A percentile compares a stretch with the other conserved stretches of the same genome.
phyloP scores from a whole-genome alignment of 1,140 invertebrate genomes.

The Pachypeltis micranthus region DNA sequence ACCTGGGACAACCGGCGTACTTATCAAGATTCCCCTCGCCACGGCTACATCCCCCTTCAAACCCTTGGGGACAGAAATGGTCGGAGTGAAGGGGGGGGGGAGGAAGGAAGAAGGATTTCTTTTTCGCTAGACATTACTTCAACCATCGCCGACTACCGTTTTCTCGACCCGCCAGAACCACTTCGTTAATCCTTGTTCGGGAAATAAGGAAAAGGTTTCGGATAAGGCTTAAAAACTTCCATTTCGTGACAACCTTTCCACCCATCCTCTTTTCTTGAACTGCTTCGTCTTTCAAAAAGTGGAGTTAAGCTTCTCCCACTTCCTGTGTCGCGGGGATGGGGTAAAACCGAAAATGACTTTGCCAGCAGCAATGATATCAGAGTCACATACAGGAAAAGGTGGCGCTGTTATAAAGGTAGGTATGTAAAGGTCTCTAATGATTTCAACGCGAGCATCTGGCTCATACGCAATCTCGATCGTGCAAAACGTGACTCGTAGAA shows the following conservation, averaged over 20 bases:
- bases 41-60: not conserved
- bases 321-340: not conserved
- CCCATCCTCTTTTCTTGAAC: not conserved
- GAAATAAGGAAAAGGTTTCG: conserved; percentile 5
- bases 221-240: conserved; percentile 8
- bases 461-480: no score
- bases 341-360: not conserved
- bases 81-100: not conserved
- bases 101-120: not conserved
- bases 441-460: no score
- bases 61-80: not conserved
- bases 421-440: no score
- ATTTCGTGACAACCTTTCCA: conserved; percentile 1
- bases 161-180: no score
- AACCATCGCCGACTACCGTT: no score
- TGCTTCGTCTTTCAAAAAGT: not conserved
- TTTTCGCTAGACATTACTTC: not conserved
- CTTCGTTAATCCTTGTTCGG: conserved; percentile 6
- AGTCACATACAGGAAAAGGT: no score
- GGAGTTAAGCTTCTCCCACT: not conserved
- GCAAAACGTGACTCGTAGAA: no score
- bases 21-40: not conserved
- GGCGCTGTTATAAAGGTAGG: no score
- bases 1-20: not conserved
- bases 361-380: no score